A percentile compares a stretch with the other conserved stretches of the same genome.
Evolutionary conservation across 2,888 invertebrate genomes (phyloP).

Genomic region (Drosophila algonquin): DNA sequence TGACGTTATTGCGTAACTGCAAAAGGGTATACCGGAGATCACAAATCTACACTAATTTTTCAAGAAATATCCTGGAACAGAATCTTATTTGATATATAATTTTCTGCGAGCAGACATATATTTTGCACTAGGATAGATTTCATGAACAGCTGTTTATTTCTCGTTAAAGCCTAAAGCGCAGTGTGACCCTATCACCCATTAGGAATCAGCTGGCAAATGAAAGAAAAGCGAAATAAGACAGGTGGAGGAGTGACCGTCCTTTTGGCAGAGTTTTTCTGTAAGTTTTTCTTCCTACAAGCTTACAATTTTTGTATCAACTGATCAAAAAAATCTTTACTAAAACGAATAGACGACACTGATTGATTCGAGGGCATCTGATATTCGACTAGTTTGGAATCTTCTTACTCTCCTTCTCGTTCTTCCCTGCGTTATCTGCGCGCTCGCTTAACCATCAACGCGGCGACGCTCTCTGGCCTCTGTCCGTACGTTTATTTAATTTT

Average conservation of each 20-base stretch:
- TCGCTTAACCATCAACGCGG: constrained; percentile 44
- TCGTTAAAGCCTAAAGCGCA: neutral
- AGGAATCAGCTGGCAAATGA: neutral
- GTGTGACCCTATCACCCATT: neutral
- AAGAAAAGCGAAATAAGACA: neutral
- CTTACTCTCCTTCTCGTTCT: constrained; percentile 2
- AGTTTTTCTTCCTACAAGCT: too few species aligned
- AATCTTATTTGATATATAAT: too few species aligned
- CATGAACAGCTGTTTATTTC: neutral
- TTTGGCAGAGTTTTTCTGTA: too few species aligned
- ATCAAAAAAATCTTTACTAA: neutral
- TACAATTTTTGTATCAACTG: neutral
- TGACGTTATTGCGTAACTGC: neutral
- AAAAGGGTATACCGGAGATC: too few species aligned
- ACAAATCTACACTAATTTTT: too few species aligned
- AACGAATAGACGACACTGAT: too few species aligned
- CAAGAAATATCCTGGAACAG: too few species aligned
- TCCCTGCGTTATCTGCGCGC: constrained; percentile 46
- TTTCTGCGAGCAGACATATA: too few species aligned
- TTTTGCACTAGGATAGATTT: too few species aligned
- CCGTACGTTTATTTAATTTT: constrained; percentile 47
- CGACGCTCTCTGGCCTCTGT: constrained; percentile 28
- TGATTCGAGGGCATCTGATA: constrained; percentile 29
- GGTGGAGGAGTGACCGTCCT: neutral
- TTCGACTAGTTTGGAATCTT: constrained; percentile 16